Conservation (phyloP, 2,888 invertebrate species). For the Noctua janthe region DNA sequence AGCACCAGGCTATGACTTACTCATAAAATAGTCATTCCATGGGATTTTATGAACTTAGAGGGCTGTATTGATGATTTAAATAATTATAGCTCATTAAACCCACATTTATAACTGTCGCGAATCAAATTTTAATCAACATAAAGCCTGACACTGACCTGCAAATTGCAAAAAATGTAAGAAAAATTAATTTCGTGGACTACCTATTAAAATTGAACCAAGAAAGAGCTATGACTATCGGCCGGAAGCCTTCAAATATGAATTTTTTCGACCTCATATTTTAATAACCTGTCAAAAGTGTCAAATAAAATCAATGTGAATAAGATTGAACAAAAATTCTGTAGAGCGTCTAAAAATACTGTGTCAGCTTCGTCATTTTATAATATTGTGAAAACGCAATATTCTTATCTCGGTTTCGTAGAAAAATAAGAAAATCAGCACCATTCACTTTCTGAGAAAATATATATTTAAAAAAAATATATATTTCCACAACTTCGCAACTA, state of each 20-base stretch:
- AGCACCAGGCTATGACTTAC: too few species aligned
- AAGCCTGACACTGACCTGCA: too few species aligned
- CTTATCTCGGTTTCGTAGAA: background rate
- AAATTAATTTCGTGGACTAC: too few species aligned
- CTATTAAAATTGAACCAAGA: background rate
- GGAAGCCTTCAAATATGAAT: background rate
- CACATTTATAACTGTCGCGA: too few species aligned
- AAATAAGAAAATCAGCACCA: background rate
- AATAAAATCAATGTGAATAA: background rate
- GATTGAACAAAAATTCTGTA: background rate
- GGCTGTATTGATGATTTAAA: too few species aligned
- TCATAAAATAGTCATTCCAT: too few species aligned
- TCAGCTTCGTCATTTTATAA: background rate
- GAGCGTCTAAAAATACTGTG: background rate
- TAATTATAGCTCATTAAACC: too few species aligned
- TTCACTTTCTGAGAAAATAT: background rate
- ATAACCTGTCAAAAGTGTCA: slow-evolving; percentile 1
- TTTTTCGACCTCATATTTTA: background rate
- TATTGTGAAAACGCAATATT: background rate
- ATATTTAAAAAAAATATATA: background rate
- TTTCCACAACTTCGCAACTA: slow-evolving; percentile 8
- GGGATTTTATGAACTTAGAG: too few species aligned
- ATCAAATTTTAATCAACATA: too few species aligned
- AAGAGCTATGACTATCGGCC: background rate
- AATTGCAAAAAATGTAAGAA: too few species aligned